phyloP scores from a whole-genome alignment of 1,140 invertebrate genomes.

The Andricus grossulariae region DNA sequence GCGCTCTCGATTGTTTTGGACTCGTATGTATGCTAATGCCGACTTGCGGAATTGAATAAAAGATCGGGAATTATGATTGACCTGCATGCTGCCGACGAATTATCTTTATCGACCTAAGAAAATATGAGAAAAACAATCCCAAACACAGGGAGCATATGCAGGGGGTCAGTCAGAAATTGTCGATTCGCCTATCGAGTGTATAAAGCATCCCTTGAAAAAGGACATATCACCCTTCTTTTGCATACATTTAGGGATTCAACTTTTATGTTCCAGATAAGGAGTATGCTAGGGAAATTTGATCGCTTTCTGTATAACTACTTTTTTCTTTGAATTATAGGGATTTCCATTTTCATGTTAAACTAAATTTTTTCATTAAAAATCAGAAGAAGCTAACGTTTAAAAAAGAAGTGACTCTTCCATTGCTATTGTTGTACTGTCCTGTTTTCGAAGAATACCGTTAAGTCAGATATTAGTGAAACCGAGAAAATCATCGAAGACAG shows the following conservation, averaged over 20 bases:
- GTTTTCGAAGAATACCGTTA: no score
- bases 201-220: neutral
- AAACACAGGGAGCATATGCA: neutral
- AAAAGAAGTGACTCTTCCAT: no score
- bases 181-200: neutral
- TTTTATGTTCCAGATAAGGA: neutral
- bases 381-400: neutral
- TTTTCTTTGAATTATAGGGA: neutral
- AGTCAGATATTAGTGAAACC: no score
- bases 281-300: neutral
- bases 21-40: conserved; percentile 72
- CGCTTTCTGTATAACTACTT: neutral
- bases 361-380: no score
- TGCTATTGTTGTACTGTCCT: no score
- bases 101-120: conserved; percentile 45
- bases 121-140: neutral
- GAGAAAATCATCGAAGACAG: no score
- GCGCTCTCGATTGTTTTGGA: conserved; percentile 61
- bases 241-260: neutral
- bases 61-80: conserved; percentile 70
- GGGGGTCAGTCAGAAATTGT: conserved; percentile 15
- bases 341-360: no score
- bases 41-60: conserved; percentile 72
- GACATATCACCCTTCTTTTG: neutral
- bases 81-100: conserved; percentile 32